phyloP scores from a whole-genome alignment of 2,888 invertebrate genomes.

The Priocnemis perturbator region DNA sequence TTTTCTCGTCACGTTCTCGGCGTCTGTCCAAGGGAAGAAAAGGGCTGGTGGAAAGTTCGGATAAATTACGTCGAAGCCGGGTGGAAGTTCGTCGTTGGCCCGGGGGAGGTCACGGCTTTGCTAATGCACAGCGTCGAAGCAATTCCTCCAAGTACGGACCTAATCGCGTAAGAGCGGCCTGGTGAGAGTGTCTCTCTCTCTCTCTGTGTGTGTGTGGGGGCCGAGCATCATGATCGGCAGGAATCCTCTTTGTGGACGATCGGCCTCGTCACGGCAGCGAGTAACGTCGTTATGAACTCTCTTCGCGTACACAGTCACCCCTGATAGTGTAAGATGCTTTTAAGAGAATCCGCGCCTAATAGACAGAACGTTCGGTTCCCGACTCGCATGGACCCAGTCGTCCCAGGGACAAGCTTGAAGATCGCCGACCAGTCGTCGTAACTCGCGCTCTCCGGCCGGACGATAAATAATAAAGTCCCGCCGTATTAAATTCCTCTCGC shows the following conservation, averaged over 20 bases:
- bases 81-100: constrained; percentile 26
- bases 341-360: too few species aligned
- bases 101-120: constrained; percentile 24
- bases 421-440: background rate
- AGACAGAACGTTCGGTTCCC: background rate
- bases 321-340: too few species aligned
- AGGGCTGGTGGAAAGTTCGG: constrained; percentile 49
- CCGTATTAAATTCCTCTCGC: constrained; percentile 36
- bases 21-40: constrained; percentile 48
- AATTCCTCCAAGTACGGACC: too few species aligned
- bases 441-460: constrained; percentile 13
- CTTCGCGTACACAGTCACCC: too few species aligned
- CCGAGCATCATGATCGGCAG: too few species aligned
- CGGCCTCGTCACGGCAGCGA: too few species aligned
- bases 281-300: too few species aligned
- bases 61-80: constrained; percentile 52
- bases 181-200: too few species aligned
- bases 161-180: too few species aligned
- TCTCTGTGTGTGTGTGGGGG: too few species aligned
- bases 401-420: background rate
- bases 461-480: constrained; percentile 37
- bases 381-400: too few species aligned
- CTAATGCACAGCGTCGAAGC: background rate
- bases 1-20: constrained; percentile 58
- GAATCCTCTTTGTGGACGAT: too few species aligned